These are phyloP conservation scores for Champsocephalus esox DNA, from an alignment of 2,797 vertebrate species.

Conservation along the genomic window DNA sequence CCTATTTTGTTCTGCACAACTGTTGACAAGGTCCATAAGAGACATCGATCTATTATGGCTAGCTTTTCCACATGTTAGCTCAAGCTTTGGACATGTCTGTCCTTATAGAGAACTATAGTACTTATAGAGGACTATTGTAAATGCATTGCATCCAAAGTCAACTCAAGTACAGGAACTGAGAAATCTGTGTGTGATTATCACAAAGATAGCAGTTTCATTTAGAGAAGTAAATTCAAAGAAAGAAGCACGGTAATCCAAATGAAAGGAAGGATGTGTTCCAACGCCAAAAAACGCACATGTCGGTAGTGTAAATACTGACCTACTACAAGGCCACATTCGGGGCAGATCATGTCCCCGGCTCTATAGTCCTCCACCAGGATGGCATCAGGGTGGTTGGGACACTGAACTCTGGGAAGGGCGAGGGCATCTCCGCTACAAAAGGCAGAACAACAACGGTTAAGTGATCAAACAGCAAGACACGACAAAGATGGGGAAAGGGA, in stretches of 20 bases:
- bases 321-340: slow-evolving; percentile 97
- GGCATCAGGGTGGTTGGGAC: slow-evolving; percentile 97
- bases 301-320: slow-evolving; percentile 78
- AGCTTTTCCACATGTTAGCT: not conserved
- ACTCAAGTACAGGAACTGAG: not conserved
- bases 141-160: not conserved
- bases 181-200: not conserved
- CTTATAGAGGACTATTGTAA: not conserved
- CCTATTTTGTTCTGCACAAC: no score
- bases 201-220: not conserved
- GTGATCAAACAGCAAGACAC: not conserved
- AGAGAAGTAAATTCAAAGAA: not conserved
- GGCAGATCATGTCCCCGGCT: slow-evolving; percentile 99
- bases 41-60: not conserved
- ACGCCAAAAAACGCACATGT: not conserved
- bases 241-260: slow-evolving; percentile 16
- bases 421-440: slow-evolving; percentile 79
- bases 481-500: not conserved
- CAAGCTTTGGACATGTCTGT: not conserved
- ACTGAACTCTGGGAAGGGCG: slow-evolving; percentile 91
- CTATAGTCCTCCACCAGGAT: slow-evolving; percentile 98
- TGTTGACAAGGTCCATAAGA: no score
- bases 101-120: not conserved
- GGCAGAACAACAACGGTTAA: slow-evolving; percentile 20
- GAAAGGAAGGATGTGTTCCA: slow-evolving; percentile 6